phyloP scores from a whole-genome alignment of 2,113 vertebrate species.

The Merops nubicus region DNA sequence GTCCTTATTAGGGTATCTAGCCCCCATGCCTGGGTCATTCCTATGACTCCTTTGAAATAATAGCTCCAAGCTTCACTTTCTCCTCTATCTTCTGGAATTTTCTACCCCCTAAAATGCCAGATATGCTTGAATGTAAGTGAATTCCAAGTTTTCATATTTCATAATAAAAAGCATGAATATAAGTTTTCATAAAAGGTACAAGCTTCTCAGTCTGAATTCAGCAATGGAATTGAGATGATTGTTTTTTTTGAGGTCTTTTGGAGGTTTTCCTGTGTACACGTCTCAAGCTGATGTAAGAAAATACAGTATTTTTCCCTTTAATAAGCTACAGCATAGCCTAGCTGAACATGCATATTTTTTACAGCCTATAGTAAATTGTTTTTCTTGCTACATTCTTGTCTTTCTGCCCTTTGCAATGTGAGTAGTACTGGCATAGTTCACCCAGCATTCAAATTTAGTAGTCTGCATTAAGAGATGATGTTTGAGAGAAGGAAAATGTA shows the following conservation, averaged over 20 bases:
- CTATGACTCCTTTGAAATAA: background rate
- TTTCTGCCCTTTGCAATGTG: conserved; percentile 24
- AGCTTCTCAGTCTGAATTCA: background rate
- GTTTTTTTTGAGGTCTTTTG: too few relatives aligned
- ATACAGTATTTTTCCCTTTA: background rate
- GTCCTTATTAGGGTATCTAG: background rate
- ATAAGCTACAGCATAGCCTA: background rate
- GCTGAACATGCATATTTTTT: conserved; percentile 39
- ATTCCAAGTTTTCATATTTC: background rate
- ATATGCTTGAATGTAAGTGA: background rate
- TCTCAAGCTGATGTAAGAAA: background rate
- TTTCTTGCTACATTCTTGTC: conserved; percentile 62
- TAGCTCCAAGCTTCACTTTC: background rate
- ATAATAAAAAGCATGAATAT: background rate
- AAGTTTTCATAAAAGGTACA: background rate
- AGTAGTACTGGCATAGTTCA: background rate
- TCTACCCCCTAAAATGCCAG: background rate
- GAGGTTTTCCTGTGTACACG: background rate
- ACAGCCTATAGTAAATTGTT: conserved; percentile 39
- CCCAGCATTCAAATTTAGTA: background rate
- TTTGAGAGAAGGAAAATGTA: background rate
- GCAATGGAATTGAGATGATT: background rate
- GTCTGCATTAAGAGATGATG: background rate
- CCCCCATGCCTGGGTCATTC: background rate
- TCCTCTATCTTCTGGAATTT: background rate